Base-by-base conservation (phyloP, 2,888 invertebrate species). In the Cantharis lateralis region DNA sequence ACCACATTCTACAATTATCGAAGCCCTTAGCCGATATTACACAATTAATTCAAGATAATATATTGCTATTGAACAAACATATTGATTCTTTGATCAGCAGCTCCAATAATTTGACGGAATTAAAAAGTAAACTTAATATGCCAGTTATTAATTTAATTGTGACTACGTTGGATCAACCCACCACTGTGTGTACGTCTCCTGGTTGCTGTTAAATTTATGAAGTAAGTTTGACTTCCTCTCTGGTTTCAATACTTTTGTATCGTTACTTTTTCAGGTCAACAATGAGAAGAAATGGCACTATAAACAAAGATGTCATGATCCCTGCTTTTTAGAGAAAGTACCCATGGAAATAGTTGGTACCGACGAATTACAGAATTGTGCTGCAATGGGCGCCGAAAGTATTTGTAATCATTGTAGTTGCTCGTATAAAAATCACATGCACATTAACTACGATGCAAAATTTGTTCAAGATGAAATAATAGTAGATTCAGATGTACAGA, bases 1-100 rank as follows among this genome's bases (percentile, higher is more conserved):
- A 85, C 63, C 72, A 85, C 15, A 85, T 88, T 24, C 79, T 83
- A 18, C 84, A 86, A 15, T 75, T 88, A 32, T 81, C 85, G 0
- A 82, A 85, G 78, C 88, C 88, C 0, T 79, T 88, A 72, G 85
- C 86, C 3, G 87, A 87, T 68, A 86, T 87, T 68, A 82, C 84
- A 1, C 84, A 87, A 78, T 75, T 85, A 7, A 85, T 88, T 26
- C 78, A 84, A 16, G 85, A 87, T 69, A 88, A 88, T 72, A 78
- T 87, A 7, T 76, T 74, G 4, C 79, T 82, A 18, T 78, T 87
- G 73, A 75, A 85, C 64, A 82, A 82, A 10, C 86, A 86, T 72
- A 48, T 82, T 63, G 62, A 24, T 1, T 69, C 82, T 62, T 79
- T 86, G 9, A 62, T 75, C 15, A 18, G 82, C 4, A 81, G 84